These are phyloP conservation scores for Donacobius atricapilla DNA, from an alignment of 2,113 vertebrate genomes.

Conservation along the genomic window DNA sequence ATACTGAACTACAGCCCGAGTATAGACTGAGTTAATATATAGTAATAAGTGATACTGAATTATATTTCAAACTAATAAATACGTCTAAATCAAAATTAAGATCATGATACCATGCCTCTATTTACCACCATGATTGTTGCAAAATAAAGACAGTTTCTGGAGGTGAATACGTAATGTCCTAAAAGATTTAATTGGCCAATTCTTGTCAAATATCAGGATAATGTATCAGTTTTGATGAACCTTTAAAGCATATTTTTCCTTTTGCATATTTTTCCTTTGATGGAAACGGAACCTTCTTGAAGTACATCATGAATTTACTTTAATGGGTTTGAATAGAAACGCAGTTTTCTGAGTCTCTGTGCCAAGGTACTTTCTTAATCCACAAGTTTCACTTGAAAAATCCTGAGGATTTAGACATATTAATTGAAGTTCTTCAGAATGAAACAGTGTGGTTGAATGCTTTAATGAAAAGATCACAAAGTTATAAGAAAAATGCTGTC, in stretches of 20 bases:
- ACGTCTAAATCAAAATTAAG: background rate
- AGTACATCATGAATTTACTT: background rate
- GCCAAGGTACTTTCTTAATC: background rate
- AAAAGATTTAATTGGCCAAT: background rate
- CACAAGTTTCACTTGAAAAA: background rate
- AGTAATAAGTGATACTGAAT: background rate
- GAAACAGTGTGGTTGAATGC: background rate
- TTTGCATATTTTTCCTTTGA: no score
- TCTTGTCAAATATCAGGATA: background rate
- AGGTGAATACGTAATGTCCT: background rate
- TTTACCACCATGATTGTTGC: fast-evolving
- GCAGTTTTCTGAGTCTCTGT: background rate
- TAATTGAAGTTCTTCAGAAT: background rate
- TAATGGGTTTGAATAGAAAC: background rate
- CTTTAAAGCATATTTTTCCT: background rate
- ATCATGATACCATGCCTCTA: background rate
- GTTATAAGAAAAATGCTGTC: background rate
- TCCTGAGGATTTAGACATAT: background rate
- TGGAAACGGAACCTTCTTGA: background rate
- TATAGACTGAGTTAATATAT: background rate
- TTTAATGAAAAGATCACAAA: background rate
- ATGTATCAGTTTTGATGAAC: background rate
- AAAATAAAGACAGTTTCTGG: background rate
- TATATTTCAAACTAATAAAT: background rate
- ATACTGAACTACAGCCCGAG: background rate